Conservation (phyloP, 2,888 invertebrate genomes). For the Hemicrepidius hirtus region DNA sequence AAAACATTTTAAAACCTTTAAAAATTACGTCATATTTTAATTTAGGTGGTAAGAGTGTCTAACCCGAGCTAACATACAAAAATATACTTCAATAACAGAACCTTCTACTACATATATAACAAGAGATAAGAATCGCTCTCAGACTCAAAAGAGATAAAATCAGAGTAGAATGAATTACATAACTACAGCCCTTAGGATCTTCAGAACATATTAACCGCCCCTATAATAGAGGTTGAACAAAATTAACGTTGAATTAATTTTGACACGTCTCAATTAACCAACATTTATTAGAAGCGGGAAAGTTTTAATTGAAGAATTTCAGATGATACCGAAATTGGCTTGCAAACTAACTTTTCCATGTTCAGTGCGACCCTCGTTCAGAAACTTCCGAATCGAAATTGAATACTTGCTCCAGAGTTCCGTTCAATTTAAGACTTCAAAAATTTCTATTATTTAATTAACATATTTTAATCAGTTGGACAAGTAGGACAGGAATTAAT, state of each 20-base stretch:
- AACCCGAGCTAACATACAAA: background rate
- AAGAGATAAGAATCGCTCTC: slow-evolving; percentile 28
- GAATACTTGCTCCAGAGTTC: slow-evolving; percentile 28
- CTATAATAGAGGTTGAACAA: slow-evolving; percentile 49
- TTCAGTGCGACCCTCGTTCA: slow-evolving; percentile 36
- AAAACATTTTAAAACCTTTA: no score
- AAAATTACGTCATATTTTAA: background rate
- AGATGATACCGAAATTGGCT: slow-evolving; percentile 53
- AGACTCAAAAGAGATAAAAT: slow-evolving; percentile 38
- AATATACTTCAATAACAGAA: slow-evolving; percentile 11
- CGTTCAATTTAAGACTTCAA: slow-evolving; percentile 35
- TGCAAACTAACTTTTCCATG: slow-evolving; percentile 49
- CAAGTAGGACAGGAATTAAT: slow-evolving; percentile 8
- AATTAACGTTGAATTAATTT: slow-evolving; percentile 61
- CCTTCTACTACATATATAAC: slow-evolving; percentile 5
- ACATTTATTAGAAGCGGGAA: slow-evolving; percentile 59
- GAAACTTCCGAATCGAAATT: slow-evolving; percentile 36
- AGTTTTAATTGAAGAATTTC: slow-evolving; percentile 59
- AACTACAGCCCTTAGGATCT: slow-evolving; percentile 39
- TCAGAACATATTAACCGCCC: slow-evolving; percentile 48
- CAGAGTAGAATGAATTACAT: slow-evolving; percentile 41
- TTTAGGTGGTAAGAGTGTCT: background rate
- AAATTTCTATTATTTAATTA: slow-evolving; percentile 39
- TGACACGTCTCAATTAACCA: slow-evolving; percentile 61
- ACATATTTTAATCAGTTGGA: slow-evolving; percentile 35